Evolutionary conservation across 2,888 invertebrate genomes (phyloP), one percentile per base, ranked within the genome.

Genomic region (Helobdella robusta): DNA sequence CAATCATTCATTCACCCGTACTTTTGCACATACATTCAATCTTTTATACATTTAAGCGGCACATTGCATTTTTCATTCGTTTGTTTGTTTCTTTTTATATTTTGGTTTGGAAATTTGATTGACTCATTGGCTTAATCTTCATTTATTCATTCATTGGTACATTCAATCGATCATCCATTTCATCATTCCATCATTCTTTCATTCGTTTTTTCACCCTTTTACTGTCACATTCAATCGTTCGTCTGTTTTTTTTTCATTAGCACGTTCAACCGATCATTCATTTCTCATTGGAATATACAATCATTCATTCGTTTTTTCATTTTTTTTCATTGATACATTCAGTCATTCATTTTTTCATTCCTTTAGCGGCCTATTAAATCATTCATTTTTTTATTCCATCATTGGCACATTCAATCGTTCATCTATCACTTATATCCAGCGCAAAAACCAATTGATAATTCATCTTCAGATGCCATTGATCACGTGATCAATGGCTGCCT

Each of bases 171-270:
- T 30, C 1, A 56, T 25, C 32, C 32, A 56, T 2, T 56, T 32
- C 4, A 30, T 56, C 56, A 56, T 52, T 52, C 52, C 20, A 2
- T 52, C 2, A 52, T 3, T 52, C 52, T 25, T 25, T 56, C 56
- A 30, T n/a, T 30, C 56, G 32, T 56, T 56, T 32, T 30, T 30
- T 56, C 30, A 1, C 1, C 32, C n/a, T n/a, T n/a, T n/a, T n/a
- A n/a, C n/a, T n/a, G n/a, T n/a, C n/a, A n/a, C 56, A 56, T 3
- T 56, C 56, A 2, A 6, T 56, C 56, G 32, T n/a, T 56, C 56
- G 1, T 56, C 15, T 30, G 2, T 54, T 54, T n/a, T n/a, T n/a
- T n/a, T n/a, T n/a, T n/a, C n/a, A n/a, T n/a, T n/a, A n/a, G n/a
- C n/a, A n/a, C 4, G 30, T 6, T 3, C 56, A 1, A 6, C 32